Evolutionary conservation across 2,797 vertebrate genomes (phyloP).

Genomic region (Manis javanica): DNA sequence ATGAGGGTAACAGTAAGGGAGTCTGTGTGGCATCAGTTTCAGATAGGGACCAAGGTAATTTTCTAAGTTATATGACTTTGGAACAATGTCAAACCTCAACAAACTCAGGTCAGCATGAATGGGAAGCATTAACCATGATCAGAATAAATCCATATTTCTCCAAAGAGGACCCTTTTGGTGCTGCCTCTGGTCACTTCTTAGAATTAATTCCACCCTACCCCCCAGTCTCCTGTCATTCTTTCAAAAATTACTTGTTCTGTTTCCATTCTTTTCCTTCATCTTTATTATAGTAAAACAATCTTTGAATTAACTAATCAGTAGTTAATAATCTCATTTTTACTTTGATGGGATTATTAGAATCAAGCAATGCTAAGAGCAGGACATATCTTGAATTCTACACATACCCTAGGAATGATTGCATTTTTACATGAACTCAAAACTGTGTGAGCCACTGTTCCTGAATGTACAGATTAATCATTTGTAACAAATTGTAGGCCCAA

Average conservation of each 20-base stretch:
- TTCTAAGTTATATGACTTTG: not conserved
- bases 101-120: not conserved
- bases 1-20: not conserved
- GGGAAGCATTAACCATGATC: not conserved
- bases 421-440: slow-evolving; percentile 19
- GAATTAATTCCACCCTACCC: not conserved
- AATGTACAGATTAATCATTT: not conserved
- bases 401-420: not conserved
- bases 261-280: not conserved
- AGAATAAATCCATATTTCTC: not conserved
- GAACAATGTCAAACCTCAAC: not conserved
- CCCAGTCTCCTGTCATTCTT: not conserved
- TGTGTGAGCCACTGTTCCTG: not conserved
- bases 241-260: not conserved
- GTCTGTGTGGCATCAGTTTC: not conserved
- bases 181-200: not conserved
- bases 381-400: not conserved
- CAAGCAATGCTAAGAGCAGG: not conserved
- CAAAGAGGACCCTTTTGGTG: not conserved
- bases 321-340: slow-evolving; percentile 31
- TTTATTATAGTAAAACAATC: not conserved
- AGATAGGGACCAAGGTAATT: not conserved
- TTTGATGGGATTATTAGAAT: slow-evolving; percentile 41
- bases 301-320: slow-evolving; percentile 23
- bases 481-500: not conserved